Percentiles rank a stretch among this genome's conserved stretches.
Conservation (phyloP, 2,113 vertebrate genomes). For the Cheirogaleus medius region DNA sequence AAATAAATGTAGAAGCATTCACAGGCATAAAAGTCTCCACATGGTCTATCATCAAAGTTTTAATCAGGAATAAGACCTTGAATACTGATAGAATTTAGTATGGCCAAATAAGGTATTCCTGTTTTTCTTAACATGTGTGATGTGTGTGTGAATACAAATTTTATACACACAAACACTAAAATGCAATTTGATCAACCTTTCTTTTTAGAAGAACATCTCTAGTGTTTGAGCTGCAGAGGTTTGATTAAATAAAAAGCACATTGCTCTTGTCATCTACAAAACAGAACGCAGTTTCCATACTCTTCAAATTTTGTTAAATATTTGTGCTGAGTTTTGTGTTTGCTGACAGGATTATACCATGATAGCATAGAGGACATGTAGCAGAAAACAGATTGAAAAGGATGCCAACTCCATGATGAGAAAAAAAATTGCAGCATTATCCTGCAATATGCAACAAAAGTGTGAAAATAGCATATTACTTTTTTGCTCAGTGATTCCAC, state of each 20-base stretch:
- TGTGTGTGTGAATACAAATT: not conserved
- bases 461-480: not conserved
- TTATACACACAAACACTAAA: not conserved
- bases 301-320: not conserved
- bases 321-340: not conserved
- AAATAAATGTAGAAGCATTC: not conserved
- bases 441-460: not conserved
- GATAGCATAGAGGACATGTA: not conserved
- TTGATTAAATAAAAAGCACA: not conserved
- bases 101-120: not conserved
- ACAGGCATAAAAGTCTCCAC: not conserved
- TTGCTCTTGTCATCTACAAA: not conserved
- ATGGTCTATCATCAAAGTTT: not conserved
- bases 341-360: not conserved
- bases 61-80: not conserved
- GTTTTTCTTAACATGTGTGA: not conserved
- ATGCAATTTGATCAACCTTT: not conserved
- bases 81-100: not conserved
- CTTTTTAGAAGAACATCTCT: not conserved
- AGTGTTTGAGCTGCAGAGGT: not conserved
- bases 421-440: not conserved
- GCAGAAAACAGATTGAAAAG: not conserved
- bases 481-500: not conserved
- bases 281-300: not conserved
- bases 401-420: not conserved